Evolutionary conservation across 92 coral and sea anemone species (phyloP).

Genomic region (Meandrina meandrites): DNA sequence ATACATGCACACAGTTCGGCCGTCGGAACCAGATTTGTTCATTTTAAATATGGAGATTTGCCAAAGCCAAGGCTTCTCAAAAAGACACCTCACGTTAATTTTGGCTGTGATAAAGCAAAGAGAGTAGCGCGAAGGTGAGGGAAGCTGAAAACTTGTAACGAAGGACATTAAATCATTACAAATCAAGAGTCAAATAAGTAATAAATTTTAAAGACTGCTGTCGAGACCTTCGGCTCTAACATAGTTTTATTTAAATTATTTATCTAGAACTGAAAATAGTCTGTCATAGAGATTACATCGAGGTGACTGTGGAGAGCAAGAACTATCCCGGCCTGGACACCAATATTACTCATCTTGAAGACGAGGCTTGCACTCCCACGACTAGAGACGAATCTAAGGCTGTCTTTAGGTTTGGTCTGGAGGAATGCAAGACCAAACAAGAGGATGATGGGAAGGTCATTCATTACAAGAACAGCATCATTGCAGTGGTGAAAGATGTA

Average conservation of each 20-base stretch:
- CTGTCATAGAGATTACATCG: constrained; percentile 62
- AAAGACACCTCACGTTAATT: too few species aligned
- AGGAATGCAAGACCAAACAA: constrained; percentile 60
- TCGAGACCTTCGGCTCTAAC: not conserved
- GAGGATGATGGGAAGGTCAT: constrained; percentile 51
- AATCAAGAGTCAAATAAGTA: too few species aligned
- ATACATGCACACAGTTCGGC: too few species aligned
- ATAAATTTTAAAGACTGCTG: too few species aligned
- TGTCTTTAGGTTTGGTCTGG: constrained; percentile 51
- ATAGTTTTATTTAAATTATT: not conserved
- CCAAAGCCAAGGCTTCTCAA: too few species aligned
- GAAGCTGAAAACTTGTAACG: too few species aligned
- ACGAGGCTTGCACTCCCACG: constrained; percentile 47
- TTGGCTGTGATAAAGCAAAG: too few species aligned
- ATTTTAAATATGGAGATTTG: too few species aligned
- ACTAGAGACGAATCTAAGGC: constrained; percentile 42
- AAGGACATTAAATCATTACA: too few species aligned
- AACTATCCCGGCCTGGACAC: constrained; percentile 60
- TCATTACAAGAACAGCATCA: constrained; percentile 56
- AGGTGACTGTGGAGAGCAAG: constrained; percentile 49
- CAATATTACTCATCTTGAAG: constrained; percentile 60
- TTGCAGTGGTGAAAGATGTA: constrained; percentile 38
- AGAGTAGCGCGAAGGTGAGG: too few species aligned
- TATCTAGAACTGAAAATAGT: constrained; percentile 43
- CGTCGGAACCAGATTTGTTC: too few species aligned